Conservation (phyloP, 2,888 invertebrate species). For the Lapara coniferarum region DNA sequence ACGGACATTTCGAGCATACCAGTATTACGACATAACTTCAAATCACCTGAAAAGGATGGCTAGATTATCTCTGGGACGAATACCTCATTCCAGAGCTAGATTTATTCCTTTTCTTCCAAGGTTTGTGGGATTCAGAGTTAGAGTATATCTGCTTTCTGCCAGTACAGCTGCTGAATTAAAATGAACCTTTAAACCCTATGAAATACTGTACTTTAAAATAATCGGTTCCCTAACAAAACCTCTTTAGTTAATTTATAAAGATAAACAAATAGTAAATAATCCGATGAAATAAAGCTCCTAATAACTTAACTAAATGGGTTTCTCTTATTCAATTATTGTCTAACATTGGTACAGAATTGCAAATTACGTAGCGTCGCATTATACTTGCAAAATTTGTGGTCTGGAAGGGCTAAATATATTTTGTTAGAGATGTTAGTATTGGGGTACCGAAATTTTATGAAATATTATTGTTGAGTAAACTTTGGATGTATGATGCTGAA, state of each 20-base stretch:
- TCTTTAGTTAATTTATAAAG: constrained; percentile 7
- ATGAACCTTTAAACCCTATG: no score
- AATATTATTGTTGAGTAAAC: neutral
- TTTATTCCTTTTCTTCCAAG: no score
- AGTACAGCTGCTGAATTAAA: no score
- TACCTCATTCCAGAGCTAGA: no score
- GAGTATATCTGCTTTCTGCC: no score
- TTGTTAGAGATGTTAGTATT: constrained; percentile 9
- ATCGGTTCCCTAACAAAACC: neutral
- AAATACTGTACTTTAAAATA: no score
- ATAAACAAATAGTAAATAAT: constrained; percentile 31
- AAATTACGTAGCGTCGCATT: constrained; percentile 41
- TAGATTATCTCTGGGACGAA: no score
- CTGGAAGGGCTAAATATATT: neutral
- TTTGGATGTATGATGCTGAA: neutral
- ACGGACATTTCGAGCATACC: no score
- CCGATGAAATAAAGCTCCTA: constrained; percentile 30
- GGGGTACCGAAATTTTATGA: neutral
- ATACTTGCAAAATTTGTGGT: constrained; percentile 40
- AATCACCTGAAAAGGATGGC: no score
- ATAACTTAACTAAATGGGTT: constrained; percentile 37
- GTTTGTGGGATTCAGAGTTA: no score
- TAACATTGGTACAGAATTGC: constrained; percentile 42
- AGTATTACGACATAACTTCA: no score
- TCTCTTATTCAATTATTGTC: constrained; percentile 37